These are phyloP conservation scores for Alces alces DNA, from an alignment of 2,113 vertebrate species.

Conservation along the genomic window DNA sequence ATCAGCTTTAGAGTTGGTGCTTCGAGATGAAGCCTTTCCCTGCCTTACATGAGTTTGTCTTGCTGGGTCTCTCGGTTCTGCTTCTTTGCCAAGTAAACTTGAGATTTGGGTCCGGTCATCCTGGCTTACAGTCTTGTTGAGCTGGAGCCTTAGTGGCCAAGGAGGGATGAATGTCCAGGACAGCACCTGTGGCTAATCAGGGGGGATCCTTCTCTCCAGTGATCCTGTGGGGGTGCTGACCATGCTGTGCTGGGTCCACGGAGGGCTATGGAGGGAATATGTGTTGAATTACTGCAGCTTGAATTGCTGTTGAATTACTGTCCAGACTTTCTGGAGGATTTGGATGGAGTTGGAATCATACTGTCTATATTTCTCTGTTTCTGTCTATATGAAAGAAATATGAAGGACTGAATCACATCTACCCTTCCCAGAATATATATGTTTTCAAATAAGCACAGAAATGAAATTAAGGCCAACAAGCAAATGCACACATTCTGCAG, in stretches of 20 bases:
- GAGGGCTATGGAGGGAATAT: no score
- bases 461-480: neutral
- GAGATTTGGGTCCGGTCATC: neutral
- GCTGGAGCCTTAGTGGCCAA: neutral
- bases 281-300: accelerated
- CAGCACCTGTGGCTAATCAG: neutral
- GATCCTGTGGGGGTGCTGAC: neutral
- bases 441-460: constrained; percentile 7
- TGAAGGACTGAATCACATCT: neutral
- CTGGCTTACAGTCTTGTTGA: neutral
- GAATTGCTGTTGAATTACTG: neutral
- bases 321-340: neutral
- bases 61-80: neutral
- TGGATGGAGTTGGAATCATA: neutral
- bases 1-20: no score
- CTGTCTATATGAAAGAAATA: neutral
- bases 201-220: neutral
- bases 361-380: neutral
- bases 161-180: neutral
- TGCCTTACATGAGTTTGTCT: neutral
- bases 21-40: neutral
- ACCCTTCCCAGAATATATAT: neutral
- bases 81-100: neutral
- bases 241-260: neutral
- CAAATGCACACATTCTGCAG: neutral